Evolutionary conservation across 2,888 invertebrate genomes (phyloP), one percentile per base, ranked within the genome.

Genomic region (Yponomeuta cagnagella): DNA sequence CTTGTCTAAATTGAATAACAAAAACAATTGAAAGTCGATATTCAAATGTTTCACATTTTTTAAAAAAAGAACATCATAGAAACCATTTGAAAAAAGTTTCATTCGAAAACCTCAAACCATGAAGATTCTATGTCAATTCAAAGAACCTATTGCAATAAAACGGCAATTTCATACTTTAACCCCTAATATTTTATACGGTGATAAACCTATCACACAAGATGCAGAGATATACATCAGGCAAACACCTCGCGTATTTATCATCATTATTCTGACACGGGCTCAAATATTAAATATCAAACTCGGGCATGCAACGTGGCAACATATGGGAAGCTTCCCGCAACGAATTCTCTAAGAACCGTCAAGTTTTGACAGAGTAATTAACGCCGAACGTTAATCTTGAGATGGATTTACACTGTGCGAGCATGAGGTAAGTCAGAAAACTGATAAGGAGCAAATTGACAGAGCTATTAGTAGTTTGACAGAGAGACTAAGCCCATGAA

Each of bases 331-430:
- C 52, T 58, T 75, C 75, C 33, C 70, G 70, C 43, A 63, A 69
- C 68, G 64, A 67, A 69, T 72, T 73, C 72, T 15, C 72, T 72
- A 73, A 71, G 48, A 70, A 76, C 75, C 73, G 75, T 76, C 74
- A 72, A 74, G 74, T 74, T 72, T 72, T 73, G 72, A 70, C 72
- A 72, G 69, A 68, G 73, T 73, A 75, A 75, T 75, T 75, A 76
- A 72, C 73, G 72, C 69, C 58, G 52, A 70, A 48, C 72, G 72
- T 75, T 73, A 72, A 74, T 74, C 73, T 72, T 69, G 63, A 15
- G 52, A 5, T 15, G 52, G 52, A 58, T 58, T 58, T 58, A 58
- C 52, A 58, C 52, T 12, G 1, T 15, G 52, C 52, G 67, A 68
- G 23, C 52, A 67, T 33, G 67, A 10, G 31, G 48, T 63, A 70